phyloP scores from a whole-genome alignment of 37 sponge, comb jelly and placozoan genomes.

The Dysidea cf. avara region DNA sequence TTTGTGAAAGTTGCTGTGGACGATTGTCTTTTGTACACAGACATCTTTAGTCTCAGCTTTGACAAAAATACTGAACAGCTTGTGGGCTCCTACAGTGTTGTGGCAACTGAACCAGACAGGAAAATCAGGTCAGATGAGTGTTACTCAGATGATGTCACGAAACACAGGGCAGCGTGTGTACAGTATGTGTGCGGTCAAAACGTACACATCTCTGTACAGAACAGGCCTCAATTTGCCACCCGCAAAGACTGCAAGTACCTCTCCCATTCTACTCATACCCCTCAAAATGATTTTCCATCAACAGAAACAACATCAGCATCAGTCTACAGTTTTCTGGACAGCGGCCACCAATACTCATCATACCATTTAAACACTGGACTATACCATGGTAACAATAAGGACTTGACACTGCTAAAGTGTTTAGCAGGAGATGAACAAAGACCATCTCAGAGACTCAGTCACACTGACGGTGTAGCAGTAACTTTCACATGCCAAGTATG shows the following conservation, averaged over 20 bases:
- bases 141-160: background rate
- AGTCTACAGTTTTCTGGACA: too few relatives aligned
- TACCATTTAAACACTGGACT: too few relatives aligned
- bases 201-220: constrained; percentile 25
- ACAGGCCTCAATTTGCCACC: background rate
- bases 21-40: constrained; percentile 18
- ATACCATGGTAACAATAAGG: background rate
- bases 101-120: background rate
- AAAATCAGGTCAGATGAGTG: background rate
- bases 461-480: constrained; percentile 13
- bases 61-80: background rate
- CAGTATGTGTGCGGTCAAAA: constrained; percentile 10
- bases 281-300: too few relatives aligned
- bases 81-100: background rate
- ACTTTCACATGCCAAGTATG: constrained; percentile 38
- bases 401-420: constrained; percentile 17
- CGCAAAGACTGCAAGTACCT: constrained; percentile 10
- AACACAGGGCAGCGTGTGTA: constrained; percentile 20
- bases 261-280: too few relatives aligned
- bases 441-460: constrained; percentile 4
- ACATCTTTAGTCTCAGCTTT: constrained; percentile 19
- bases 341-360: too few relatives aligned
- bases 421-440: background rate
- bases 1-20: constrained; percentile 22
- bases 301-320: too few relatives aligned